phyloP scores from a whole-genome alignment of 1,140 invertebrate genomes.

The Rhynchophorus ferrugineus region DNA sequence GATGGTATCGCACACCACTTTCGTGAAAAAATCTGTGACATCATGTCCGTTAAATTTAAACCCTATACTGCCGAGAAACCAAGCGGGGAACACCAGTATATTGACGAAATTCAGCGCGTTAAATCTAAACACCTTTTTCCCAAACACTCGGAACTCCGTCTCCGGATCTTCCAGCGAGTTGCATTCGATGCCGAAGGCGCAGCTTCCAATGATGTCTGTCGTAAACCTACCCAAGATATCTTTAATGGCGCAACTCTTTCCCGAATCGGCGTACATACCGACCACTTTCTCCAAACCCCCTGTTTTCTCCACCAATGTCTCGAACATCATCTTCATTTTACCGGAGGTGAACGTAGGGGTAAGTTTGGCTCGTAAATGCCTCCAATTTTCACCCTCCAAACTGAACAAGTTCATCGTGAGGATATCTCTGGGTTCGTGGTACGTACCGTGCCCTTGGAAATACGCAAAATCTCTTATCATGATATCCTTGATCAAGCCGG shows the following conservation, averaged over 20 bases:
- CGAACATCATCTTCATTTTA: constrained; percentile 43
- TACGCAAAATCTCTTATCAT: constrained; percentile 23
- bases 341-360: constrained; percentile 46
- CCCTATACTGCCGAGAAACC: not conserved
- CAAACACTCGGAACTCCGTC: not conserved
- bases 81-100: not conserved
- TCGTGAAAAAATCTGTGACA: constrained; percentile 23
- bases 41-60: constrained; percentile 3
- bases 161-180: constrained; percentile 1
- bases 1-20: constrained; percentile 36
- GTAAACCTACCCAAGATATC: constrained; percentile 12
- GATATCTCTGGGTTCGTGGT: constrained; percentile 29
- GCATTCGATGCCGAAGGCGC: constrained; percentile 12
- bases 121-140: constrained; percentile 1
- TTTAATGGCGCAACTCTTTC: constrained; percentile 2
- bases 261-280: not conserved
- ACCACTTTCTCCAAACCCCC: constrained; percentile 7
- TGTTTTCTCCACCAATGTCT: constrained; percentile 7
- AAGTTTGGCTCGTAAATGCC: constrained; percentile 39
- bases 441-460: constrained; percentile 43
- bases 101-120: not conserved
- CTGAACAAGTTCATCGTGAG: constrained; percentile 43
- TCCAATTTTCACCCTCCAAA: constrained; percentile 42
- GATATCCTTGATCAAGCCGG: constrained; percentile 5
- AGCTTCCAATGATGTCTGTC: constrained; percentile 22